Base-by-base conservation (phyloP, 2,113 vertebrate genomes). In the Corythoichthys intestinalis region DNA sequence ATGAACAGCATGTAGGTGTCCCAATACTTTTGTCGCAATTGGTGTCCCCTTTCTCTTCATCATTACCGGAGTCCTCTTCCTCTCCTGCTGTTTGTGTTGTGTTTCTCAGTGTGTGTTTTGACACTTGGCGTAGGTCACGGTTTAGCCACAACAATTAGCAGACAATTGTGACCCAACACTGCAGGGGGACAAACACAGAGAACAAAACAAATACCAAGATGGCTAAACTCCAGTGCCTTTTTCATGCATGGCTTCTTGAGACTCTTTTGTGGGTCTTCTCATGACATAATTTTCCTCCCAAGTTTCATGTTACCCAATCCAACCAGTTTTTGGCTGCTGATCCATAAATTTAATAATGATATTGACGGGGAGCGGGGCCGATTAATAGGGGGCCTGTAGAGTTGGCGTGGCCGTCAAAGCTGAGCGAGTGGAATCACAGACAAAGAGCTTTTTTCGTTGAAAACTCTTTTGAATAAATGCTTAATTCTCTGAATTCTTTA, bases 91-190 rank as follows among this genome's bases (percentile, higher is more conserved):
- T 46, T 70, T 69, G 62, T 73, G 83, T 83, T 75, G 69, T 41
- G 66, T 61, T 66, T 74, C 81, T 84, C 79, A 60, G 60, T 77
- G 41, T 68, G 74, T 7, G 83, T 74, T 81, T 83, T 92, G 89
- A 93, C 91, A 92, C 87, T 77, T 83, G 90, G 79, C 90, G 91
- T 88, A 92, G 83, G 87, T 88, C 85, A 87, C 86, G 87, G 88
- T 90, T 91, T 91, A 85, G 83, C 86, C 85, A 87, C 86, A 84
- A 87, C 86, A 83, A 91, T 91, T 89, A 87, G 88, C 76, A 85
- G 84, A 88, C 89, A 89, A 89, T 91, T 88, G 86, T 79, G 70
- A 61, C 13, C 69, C 46, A 71, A 86, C 81, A 70, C 57, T 85
- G 87, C 14, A 54, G 61, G 69, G 62, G 74, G 75, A 77, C 83